phyloP scores from a whole-genome alignment of 2,113 vertebrate genomes.

The Alexandromys fortis region DNA sequence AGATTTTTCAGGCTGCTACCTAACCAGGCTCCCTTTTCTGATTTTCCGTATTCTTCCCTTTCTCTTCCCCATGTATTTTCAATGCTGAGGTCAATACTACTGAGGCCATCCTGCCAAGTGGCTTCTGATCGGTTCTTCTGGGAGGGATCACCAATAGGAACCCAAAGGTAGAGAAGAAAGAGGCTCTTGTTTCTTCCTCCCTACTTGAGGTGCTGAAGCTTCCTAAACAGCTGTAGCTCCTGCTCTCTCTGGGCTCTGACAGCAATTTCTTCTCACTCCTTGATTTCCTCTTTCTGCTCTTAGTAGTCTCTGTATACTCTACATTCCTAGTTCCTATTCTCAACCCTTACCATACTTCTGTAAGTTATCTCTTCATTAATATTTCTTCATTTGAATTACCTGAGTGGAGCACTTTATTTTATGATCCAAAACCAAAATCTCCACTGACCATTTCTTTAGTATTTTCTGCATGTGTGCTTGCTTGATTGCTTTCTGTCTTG shows the following conservation, averaged over 20 bases:
- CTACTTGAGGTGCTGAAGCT: neutral
- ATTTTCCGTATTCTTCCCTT: neutral
- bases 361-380: neutral
- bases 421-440: neutral
- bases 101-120: neutral
- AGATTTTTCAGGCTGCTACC: neutral
- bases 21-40: neutral
- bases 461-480: neutral
- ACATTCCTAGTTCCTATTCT: neutral
- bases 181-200: neutral
- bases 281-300: neutral
- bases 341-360: neutral
- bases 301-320: neutral
- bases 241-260: neutral
- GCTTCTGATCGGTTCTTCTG: neutral
- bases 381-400: neutral
- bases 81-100: neutral
- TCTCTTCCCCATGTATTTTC: neutral
- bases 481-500: neutral
- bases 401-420: neutral
- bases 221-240: accelerated
- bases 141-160: neutral
- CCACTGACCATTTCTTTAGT: neutral
- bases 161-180: neutral
- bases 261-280: neutral